Evolutionary conservation across 2,113 vertebrate species (phyloP), one percentile per base, ranked within the genome.

Genomic region (Rostratula benghalensis): DNA sequence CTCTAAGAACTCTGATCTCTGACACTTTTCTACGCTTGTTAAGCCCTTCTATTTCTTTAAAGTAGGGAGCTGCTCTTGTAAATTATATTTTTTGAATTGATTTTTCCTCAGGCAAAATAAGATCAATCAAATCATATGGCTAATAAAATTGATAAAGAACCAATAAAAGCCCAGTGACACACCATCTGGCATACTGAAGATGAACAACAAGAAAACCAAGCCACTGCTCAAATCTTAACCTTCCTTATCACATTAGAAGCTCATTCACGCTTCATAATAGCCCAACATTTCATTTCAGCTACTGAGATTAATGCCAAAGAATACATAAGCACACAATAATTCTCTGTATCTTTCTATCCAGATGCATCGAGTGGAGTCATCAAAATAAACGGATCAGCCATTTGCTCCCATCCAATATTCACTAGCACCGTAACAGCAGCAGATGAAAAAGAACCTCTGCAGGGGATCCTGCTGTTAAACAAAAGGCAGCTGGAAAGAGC

Each of bases 111-210:
- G 88, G 84, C 90, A 87, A 97, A 98, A 97, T 97, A 96, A 97
- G 95, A 98, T 98, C 96, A 98, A 96, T 98, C 97, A 98, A 98
- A 97, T 97, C 96, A 78, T 90, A 96, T 74, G 88, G 95, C 95
- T 92, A 97, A 96, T 98, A 98, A 98, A 98, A 97, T 94, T 97
- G 98, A 98, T 98, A 94, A 97, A 98, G 96, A 85, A 94, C 93
- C 93, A 95, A 94, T 97, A 96, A 97, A 97, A 94, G 69, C 93
- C 88, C 59, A 10, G 30, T 51, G 89, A 90, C 79, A 95, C 69
- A 90, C 96, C 94, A 82, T 95, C 88, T 96, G 94, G 90, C 71
- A 14, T 0, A 3, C 92, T 90, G 82, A 92, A 96, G 93, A 97
- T 86, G 96, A 95, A 95, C 41, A 86, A 88, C 45, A 46, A 91